phyloP scores from a whole-genome alignment of 1,140 invertebrate genomes.

The Cherax destructor region DNA sequence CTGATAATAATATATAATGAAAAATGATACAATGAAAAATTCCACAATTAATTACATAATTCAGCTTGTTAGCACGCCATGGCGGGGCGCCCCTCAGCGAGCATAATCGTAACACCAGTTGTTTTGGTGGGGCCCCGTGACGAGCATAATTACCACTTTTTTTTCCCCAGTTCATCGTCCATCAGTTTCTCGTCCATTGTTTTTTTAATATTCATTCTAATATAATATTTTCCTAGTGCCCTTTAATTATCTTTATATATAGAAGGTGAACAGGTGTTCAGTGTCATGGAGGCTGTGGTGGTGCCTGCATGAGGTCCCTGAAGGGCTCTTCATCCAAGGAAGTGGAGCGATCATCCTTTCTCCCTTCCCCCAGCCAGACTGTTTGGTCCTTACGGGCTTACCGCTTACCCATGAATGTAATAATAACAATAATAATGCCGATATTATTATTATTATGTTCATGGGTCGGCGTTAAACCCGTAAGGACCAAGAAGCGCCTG shows the following conservation, averaged over 20 bases:
- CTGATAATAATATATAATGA: conserved; percentile 32
- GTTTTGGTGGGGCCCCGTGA: conserved; percentile 15
- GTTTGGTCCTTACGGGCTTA: neutral
- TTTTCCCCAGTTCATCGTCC: neutral
- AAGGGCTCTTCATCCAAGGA: neutral
- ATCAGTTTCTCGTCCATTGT: neutral
- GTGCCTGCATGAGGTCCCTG: neutral
- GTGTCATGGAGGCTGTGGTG: neutral
- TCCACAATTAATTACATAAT: conserved; percentile 44
- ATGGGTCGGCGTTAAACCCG: no score
- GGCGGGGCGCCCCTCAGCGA: conserved; percentile 6
- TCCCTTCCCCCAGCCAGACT: neutral
- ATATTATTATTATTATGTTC: no score
- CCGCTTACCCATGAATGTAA: no score
- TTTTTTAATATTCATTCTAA: neutral
- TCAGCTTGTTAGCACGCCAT: neutral
- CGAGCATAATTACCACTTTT: conserved; percentile 8
- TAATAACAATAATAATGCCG: no score
- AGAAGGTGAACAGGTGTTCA: neutral
- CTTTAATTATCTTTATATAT: neutral
- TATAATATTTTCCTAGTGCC: neutral
- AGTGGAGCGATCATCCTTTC: neutral
- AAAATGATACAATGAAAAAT: conserved; percentile 40
- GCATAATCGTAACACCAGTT: conserved; percentile 7
- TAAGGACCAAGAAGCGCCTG: no score